A percentile compares a stretch with the other conserved stretches of the same genome.
Conservation (phyloP, 2,888 invertebrate genomes). For the Callyntrura sp. region DNA sequence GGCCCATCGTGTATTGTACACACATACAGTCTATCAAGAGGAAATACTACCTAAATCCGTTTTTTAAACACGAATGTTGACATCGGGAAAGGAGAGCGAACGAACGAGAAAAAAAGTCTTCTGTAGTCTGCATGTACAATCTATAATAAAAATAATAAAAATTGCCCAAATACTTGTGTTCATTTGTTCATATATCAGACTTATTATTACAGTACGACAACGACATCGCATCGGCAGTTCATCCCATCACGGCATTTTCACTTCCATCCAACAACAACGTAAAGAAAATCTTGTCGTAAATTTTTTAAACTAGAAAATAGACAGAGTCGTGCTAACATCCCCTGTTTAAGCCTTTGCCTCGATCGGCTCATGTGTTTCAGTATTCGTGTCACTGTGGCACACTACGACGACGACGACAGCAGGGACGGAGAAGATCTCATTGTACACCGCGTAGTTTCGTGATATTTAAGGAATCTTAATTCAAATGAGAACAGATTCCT, state of each 20-base stretch:
- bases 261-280: conserved; percentile 65
- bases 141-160: too few relatives aligned
- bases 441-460: conserved; percentile 76
- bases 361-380: conserved; percentile 43
- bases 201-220: background rate
- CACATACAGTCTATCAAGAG: background rate
- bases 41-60: background rate
- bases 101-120: background rate
- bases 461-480: conserved; percentile 83
- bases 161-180: too few relatives aligned
- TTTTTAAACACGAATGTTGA: conserved; percentile 20
- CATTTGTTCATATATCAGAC: background rate
- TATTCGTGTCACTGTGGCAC: conserved; percentile 30
- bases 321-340: conserved; percentile 49
- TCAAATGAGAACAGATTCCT: conserved; percentile 80
- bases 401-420: background rate
- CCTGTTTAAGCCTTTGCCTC: conserved; percentile 35
- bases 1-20: background rate
- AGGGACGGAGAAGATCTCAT: conserved; percentile 30
- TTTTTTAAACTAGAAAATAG: conserved; percentile 47
- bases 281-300: background rate
- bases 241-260: conserved; percentile 46
- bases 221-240: conserved; percentile 19
- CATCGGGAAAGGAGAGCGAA: background rate
- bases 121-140: background rate